A percentile compares a stretch with the other conserved stretches of the same genome.
phyloP scores from a whole-genome alignment of 2,888 invertebrate species.

The Didymodactylos carnosus region DNA sequence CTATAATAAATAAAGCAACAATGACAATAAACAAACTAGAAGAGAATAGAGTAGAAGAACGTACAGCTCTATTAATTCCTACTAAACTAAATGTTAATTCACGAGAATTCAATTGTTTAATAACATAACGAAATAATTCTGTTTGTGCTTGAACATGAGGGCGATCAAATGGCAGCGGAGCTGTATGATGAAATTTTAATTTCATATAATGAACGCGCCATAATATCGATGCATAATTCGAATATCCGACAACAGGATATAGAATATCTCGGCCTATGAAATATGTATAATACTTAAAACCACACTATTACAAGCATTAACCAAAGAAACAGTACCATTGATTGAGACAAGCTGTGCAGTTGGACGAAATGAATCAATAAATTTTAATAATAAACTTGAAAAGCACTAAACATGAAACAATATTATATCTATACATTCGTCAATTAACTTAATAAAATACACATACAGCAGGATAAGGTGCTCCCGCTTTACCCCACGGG shows the following conservation, averaged over 20 bases:
- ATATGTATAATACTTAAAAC: too few relatives aligned
- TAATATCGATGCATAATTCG: slow-evolving; percentile 17
- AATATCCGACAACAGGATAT: slow-evolving; percentile 74
- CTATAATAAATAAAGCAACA: neutral
- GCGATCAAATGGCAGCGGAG: slow-evolving; percentile 66
- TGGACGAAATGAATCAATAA: slow-evolving; percentile 73
- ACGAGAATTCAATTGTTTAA: slow-evolving; percentile 79
- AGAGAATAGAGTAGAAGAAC: neutral
- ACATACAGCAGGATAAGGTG: neutral
- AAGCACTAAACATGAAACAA: neutral
- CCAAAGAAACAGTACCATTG: slow-evolving; percentile 20
- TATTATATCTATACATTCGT: neutral
- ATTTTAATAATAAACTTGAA: slow-evolving; percentile 49
- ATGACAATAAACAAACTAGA: neutral
- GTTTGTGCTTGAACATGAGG: slow-evolving; percentile 72
- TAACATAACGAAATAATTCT: slow-evolving; percentile 60
- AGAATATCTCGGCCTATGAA: slow-evolving; percentile 53
- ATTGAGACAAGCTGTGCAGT: slow-evolving; percentile 89
- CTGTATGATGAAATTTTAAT: slow-evolving; percentile 49
- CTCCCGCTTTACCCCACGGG: neutral
- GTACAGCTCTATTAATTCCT: slow-evolving; percentile 41
- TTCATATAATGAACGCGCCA: slow-evolving; percentile 75
- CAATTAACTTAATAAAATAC: neutral
- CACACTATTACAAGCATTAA: slow-evolving; percentile 3
- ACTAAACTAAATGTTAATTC: slow-evolving; percentile 90